Base-by-base conservation (phyloP, 2,797 vertebrate species). In the Cheirogaleus major region DNA sequence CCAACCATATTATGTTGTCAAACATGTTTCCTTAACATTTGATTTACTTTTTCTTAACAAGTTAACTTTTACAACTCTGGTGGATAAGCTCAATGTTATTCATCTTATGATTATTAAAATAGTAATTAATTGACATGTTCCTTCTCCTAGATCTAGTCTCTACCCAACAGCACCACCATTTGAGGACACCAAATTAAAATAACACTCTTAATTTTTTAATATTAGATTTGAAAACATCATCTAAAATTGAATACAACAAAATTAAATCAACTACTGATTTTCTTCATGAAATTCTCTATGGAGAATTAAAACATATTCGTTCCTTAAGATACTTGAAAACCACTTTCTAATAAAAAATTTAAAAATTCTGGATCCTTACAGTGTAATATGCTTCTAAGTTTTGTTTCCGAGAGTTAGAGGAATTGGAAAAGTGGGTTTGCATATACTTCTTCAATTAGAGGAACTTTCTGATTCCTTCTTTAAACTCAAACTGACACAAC, bases 191-290 rank as follows among this genome's bases (percentile, higher is more conserved):
- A 83, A 70, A 94, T 67, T 73, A 59, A 92, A 84, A 78, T 75
- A 95, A 80, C 7, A 79, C 13, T 57, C 89, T 20, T 1, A 69
- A 43, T 20, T 17, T 76, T 85, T 83, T 90, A 93, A 89, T 82
- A 94, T 90, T 94, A 81, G 35, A 92, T 70, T 81, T 80, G 55
- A 95, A 90, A 93, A 92, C 35, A 43, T 12, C 45, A 97, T 45
- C 90, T 93, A 70, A 96, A 93, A 88, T 41, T 70, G n/a, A 92
- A 94, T 84, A 84, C 6, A 50, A 82, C 81, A 79, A 93, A 86
- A 73, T 70, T 78, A 91, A 96, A 65, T 76, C 70, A 96, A 80
- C 50, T 89, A 50, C 25, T 65, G 76, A 59, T 50, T 78, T 85
- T 67, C 17, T 45, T 91, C 23, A 93, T 38, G 35, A 94, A 93